A percentile compares a stretch with the other conserved stretches of the same genome.
phyloP scores from a whole-genome alignment of 2,888 invertebrate genomes.

The Stegana nigrithorax region DNA sequence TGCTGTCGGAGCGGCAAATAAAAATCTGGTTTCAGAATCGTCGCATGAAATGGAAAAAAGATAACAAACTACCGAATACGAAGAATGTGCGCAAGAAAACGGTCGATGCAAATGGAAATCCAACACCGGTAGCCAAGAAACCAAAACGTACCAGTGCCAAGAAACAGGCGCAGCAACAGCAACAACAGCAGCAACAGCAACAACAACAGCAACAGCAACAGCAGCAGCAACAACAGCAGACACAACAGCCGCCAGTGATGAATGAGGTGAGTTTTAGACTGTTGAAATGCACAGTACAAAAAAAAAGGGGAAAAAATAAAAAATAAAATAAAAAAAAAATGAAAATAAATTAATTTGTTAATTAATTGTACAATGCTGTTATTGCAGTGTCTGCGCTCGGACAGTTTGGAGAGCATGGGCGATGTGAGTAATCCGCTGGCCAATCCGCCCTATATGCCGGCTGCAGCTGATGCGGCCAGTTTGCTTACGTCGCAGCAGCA shows the following conservation, averaged over 20 bases:
- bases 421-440: constrained; percentile 69
- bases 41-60: constrained; percentile 89
- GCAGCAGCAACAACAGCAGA: constrained; percentile 41
- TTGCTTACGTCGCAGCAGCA: constrained; percentile 53
- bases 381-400: constrained; percentile 71
- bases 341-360: too few species aligned
- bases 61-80: constrained; percentile 71
- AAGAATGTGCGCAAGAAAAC: constrained; percentile 77
- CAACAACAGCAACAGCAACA: constrained; percentile 43
- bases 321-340: too few species aligned
- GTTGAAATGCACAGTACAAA: too few species aligned
- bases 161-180: constrained; percentile 54
- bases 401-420: constrained; percentile 76
- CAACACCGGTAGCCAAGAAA: constrained; percentile 67
- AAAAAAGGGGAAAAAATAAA: too few species aligned
- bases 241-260: constrained; percentile 59
- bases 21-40: constrained; percentile 91
- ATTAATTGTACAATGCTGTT: too few species aligned
- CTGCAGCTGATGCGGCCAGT: constrained; percentile 58
- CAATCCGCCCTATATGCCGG: constrained; percentile 67
- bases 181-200: constrained; percentile 45
- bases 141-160: constrained; percentile 64
- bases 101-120: constrained; percentile 69
- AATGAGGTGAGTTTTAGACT: constrained; percentile 69
- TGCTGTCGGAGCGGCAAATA: constrained; percentile 90